These are phyloP conservation scores for Ceratosolen solmsi DNA, from an alignment of 1,140 invertebrate genomes.

Conservation along the genomic window DNA sequence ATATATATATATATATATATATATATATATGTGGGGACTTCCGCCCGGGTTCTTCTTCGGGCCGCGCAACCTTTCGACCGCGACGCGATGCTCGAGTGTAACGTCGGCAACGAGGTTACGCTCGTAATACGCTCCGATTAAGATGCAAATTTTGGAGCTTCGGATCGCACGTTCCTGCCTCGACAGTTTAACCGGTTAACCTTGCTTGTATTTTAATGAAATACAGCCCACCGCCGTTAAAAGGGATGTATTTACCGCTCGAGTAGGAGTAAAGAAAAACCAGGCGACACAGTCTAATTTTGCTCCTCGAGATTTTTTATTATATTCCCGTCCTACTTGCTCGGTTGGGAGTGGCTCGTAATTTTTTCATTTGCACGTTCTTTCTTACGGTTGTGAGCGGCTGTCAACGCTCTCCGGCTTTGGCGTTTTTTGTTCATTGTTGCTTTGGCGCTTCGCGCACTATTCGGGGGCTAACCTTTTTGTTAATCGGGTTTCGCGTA, in stretches of 20 bases:
- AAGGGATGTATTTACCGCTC: not conserved
- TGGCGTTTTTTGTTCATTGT: not conserved
- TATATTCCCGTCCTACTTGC: not conserved
- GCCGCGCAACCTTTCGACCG: slow-evolving; percentile 5
- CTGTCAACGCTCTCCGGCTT: not conserved
- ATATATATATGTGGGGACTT: too few relatives aligned
- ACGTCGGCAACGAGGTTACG: slow-evolving; percentile 55
- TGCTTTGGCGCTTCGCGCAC: not conserved
- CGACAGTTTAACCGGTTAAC: slow-evolving; percentile 41
- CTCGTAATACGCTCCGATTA: slow-evolving; percentile 57
- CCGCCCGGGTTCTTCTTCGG: not conserved
- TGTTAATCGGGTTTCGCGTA: slow-evolving; percentile 4
- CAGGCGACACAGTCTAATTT: not conserved
- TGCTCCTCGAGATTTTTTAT: not conserved
- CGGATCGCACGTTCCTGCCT: not conserved
- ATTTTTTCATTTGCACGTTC: not conserved
- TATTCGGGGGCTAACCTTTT: not conserved
- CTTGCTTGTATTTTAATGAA: slow-evolving; percentile 43
- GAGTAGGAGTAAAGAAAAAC: not conserved
- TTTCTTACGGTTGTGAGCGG: not conserved
- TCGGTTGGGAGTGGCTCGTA: not conserved
- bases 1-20: too few relatives aligned
- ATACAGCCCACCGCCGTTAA: not conserved
- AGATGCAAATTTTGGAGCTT: slow-evolving; percentile 57
- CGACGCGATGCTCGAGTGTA: not conserved